Base-by-base conservation (phyloP, 1,140 invertebrate genomes). In the Cherax quadricarinatus region DNA sequence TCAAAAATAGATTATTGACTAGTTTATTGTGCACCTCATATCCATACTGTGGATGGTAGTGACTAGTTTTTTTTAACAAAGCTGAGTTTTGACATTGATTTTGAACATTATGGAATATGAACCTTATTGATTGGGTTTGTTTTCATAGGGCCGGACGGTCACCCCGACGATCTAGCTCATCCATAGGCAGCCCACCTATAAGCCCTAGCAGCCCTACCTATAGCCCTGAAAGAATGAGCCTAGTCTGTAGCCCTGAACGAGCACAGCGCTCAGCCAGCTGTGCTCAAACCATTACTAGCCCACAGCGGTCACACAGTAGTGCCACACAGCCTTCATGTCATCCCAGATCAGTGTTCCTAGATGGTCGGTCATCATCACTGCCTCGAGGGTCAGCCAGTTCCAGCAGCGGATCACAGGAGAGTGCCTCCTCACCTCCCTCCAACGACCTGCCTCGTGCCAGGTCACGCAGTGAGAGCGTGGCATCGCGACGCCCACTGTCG, bases 181-280 rank as follows among this genome's bases (percentile, higher is more conserved):
- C 88, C 70, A 75, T 84, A 66, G 89, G 85, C 48, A 90, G 79
- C 51, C 87, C 91, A 48, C 80, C 88, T 5, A 48, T 85, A 16
- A 93, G 93, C 78, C 93, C 93, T 4, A 81, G 91, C n/a, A 89
- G 85, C 30, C 90, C 86, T 49, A 87, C 81, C 7, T 83, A 86
- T 53, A 82, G 88, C 18, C 86, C 75, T 24, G 88, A 86, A 60
- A 62, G 82, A 12, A 62, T 51, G 3, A 89, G 87, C 41, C 12
- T 82, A 7, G 48, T 80, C 41, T 48, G 86, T 24, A 82, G 80
- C 80, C 80, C 88, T 5, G 53, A 89, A 51, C 24, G 81, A 53
- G 66, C 41, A 41, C 62, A 53, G 7, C 66, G 62, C 51, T 80
- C 62, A 14, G 41, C 48, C 53, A 62, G 79, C n/a, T 48, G 90